Evolutionary conservation across 2,888 invertebrate genomes (phyloP).

Genomic region (Syritta pipiens): DNA sequence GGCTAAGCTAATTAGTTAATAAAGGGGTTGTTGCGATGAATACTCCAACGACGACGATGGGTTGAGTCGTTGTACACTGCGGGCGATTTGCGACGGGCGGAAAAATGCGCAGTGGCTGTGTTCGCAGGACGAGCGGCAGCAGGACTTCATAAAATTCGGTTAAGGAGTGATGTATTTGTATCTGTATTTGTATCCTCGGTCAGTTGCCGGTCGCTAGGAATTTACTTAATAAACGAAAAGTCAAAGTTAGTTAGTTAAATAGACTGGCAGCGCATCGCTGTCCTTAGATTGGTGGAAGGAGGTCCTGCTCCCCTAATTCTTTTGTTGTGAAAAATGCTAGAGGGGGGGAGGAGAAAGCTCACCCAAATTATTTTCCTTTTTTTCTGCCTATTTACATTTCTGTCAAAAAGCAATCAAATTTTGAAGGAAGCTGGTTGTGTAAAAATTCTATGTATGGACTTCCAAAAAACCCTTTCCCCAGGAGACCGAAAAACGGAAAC

Average conservation of each 20-base stretch:
- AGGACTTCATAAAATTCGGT: conserved; percentile 31
- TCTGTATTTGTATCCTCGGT: not conserved
- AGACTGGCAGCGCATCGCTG: conserved; percentile 4
- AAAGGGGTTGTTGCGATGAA: conserved; percentile 32
- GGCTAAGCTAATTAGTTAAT: conserved; percentile 53
- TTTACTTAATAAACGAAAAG: conserved; percentile 37
- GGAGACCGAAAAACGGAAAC: conserved; percentile 3
- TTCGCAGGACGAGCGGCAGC: not conserved
- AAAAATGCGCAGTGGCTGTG: conserved; percentile 19
- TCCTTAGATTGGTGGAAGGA: not conserved
- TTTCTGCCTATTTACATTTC: conserved; percentile 37
- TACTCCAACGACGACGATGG: not conserved
- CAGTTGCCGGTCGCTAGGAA: conserved; percentile 9
- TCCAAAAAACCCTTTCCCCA: conserved; percentile 9
- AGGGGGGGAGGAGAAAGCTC: not conserved
- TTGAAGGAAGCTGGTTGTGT: not conserved
- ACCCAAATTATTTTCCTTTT: conserved; percentile 2
- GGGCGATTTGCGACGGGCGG: not conserved
- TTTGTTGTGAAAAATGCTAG: not conserved
- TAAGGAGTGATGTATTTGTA: conserved; percentile 15
- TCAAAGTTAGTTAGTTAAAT: conserved; percentile 33
- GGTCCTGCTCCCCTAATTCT: not conserved
- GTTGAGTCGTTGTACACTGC: conserved; percentile 2
- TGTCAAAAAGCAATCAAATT: conserved; percentile 33
- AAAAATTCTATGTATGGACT: not conserved